Conservation (phyloP, 2,888 invertebrate species). For the Pyralis farinalis region DNA sequence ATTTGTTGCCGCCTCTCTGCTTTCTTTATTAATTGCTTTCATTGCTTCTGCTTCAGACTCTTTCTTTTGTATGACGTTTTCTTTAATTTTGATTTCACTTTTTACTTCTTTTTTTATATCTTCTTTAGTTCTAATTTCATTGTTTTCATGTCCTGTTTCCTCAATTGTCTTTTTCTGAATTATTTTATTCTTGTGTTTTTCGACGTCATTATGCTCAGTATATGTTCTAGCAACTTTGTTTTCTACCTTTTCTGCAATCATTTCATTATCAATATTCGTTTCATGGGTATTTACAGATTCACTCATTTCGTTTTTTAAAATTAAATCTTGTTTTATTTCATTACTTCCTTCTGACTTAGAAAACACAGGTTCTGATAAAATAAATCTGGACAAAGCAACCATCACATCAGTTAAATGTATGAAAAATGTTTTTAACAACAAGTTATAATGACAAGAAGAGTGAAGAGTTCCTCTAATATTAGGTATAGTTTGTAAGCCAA, state of each 20-base stretch:
- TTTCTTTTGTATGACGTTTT: neutral
- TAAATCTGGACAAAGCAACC: slow-evolving; percentile 64
- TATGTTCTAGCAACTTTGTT: slow-evolving; percentile 7
- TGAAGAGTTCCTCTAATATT: slow-evolving; percentile 52
- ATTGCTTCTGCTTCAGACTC: neutral
- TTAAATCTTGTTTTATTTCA: slow-evolving; percentile 10
- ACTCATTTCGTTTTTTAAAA: neutral
- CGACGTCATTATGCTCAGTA: slow-evolving; percentile 11
- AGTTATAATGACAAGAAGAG: slow-evolving; percentile 52
- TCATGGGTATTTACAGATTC: neutral
- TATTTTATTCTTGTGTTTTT: slow-evolving; percentile 7
- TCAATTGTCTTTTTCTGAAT: slow-evolving; percentile 8
- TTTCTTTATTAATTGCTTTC: neutral
- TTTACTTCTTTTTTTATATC: neutral
- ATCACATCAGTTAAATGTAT: slow-evolving; percentile 71
- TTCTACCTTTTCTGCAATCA: neutral
- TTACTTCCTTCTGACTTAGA: slow-evolving; percentile 19
- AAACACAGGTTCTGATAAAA: slow-evolving; percentile 47
- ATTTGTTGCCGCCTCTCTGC: no score
- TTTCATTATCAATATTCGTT: neutral
- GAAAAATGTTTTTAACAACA: slow-evolving; percentile 65
- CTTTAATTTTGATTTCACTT: neutral
- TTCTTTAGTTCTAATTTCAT: neutral
- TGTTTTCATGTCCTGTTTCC: slow-evolving; percentile 9
- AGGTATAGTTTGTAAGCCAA: slow-evolving; percentile 63